Evolutionary conservation across 2,888 invertebrate genomes (phyloP).

Genomic region (Zele albiditarsus): DNA sequence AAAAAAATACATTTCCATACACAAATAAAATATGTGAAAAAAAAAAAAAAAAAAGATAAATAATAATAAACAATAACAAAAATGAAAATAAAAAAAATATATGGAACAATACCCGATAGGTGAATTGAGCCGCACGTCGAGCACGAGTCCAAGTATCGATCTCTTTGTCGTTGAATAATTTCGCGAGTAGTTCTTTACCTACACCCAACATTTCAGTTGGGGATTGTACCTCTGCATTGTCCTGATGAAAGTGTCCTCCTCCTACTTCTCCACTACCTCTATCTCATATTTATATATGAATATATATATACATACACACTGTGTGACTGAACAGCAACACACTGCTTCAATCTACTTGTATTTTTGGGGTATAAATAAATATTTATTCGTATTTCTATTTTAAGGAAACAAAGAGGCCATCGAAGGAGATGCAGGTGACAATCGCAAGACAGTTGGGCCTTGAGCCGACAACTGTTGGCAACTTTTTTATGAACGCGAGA

Average conservation of each 20-base stretch:
- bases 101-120: conserved; percentile 28
- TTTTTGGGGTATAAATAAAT: no score
- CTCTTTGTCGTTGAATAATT: conserved; percentile 69
- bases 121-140: conserved; percentile 42
- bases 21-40: conserved; percentile 6
- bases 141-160: conserved; percentile 65
- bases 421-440: conserved; percentile 99
- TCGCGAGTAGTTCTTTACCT: conserved; percentile 64
- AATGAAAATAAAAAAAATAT: conserved; percentile 27
- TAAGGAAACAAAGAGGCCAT: conserved; percentile 98
- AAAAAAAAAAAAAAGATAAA: conserved; percentile 17
- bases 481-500: conserved; percentile 99
- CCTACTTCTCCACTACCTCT: conserved; percentile 1
- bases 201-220: conserved; percentile 62
- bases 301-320: background rate
- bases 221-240: conserved; percentile 52
- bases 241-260: conserved; percentile 49
- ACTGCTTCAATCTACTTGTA: background rate
- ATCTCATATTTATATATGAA: conserved; percentile 15
- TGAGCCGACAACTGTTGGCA: conserved; percentile 98
- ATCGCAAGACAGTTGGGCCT: conserved; percentile 97
- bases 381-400: conserved; percentile 58
- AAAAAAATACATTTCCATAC: conserved; percentile 2
- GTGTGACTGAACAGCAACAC: background rate
- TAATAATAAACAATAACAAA: conserved; percentile 23